Evolutionary conservation across 2,888 invertebrate species (phyloP), one percentile per base, ranked within the genome.

Genomic region (Agonopterix heracliana): DNA sequence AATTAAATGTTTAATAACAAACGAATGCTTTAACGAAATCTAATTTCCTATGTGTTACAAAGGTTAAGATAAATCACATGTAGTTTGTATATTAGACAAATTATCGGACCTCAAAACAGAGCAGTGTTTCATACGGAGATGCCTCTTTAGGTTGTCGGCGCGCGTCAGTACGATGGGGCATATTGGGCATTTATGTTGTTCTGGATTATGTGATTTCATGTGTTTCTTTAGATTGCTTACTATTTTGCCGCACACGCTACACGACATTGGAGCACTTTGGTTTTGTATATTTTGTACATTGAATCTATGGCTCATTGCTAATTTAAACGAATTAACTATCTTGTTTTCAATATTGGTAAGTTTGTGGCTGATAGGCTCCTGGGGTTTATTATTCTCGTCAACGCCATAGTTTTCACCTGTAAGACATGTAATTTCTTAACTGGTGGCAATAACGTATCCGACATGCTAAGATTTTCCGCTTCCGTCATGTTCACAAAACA

Each of bases 211-310:
- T 36, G 91, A 91, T 71, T 92, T 90, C 77, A 91, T 82, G 68
- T 92, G 92, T 68, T 93, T 92, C 90, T 92, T 92, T 65, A 92
- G 83, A 78, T 92, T 92, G 68, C 89, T 90, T 59, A 93, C 92
- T 55, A 89, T 86, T 81, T 93, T 92, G 54, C 91, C 91, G 78
- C 92, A 93, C 59, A 91, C 73, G 56, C 81, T 84, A 81, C 93
- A 93, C 60, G 89, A 81, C 74, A 90, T 91, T 60, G 90, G 81
- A 55, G 74, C 74, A 57, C 56, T 66, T 56, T 73, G 68, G 26
- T 26, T 26, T 26, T 26, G 26, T 26, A 26, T 26, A 26, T 26
- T 26, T 5, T 26, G 26, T 26, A 26, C 26, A 26, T 26, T 26
- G 10, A 75, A 71, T 64, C 72, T 78, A 50, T 71, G 71, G 57